Percentiles rank a stretch among this genome's conserved stretches.
Evolutionary conservation across 2,888 invertebrate species (phyloP).

Genomic region (Spisula solida): DNA sequence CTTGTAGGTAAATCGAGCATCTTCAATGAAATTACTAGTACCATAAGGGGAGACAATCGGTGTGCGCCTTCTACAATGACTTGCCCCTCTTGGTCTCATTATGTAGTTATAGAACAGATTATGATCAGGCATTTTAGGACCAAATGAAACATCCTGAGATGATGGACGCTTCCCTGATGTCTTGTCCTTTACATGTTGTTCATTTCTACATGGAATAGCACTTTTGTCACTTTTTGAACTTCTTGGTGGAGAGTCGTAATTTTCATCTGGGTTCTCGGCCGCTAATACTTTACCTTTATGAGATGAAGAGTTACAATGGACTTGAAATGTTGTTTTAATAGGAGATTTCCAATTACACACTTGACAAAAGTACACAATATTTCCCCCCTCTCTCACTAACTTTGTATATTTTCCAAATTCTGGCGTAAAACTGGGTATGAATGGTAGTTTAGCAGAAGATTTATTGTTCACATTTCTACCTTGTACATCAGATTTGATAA

Average conservation of each 20-base stretch:
- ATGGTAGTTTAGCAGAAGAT: slow-evolving; percentile 44
- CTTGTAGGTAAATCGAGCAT: slow-evolving; percentile 43
- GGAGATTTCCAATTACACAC: slow-evolving; percentile 83
- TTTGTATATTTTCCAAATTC: slow-evolving; percentile 83
- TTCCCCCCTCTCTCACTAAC: slow-evolving; percentile 81
- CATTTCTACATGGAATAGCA: background rate
- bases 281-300: slow-evolving; percentile 75
- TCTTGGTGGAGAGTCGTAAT: slow-evolving; percentile 27
- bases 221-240: slow-evolving; percentile 35
- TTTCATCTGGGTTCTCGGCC: slow-evolving; percentile 66
- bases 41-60: slow-evolving; percentile 57
- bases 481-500: slow-evolving; percentile 69
- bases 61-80: slow-evolving; percentile 34
- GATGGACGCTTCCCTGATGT: slow-evolving; percentile 13
- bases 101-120: slow-evolving; percentile 53
- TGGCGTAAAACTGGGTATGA: slow-evolving; percentile 74
- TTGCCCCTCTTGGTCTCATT: slow-evolving; percentile 41
- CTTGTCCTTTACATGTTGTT: background rate
- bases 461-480: slow-evolving; percentile 41
- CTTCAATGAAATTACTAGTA: slow-evolving; percentile 43
- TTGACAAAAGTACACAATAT: slow-evolving; percentile 83
- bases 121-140: slow-evolving; percentile 48
- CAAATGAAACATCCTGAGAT: slow-evolving; percentile 33
- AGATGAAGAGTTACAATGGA: slow-evolving; percentile 74
- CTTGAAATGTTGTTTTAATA: slow-evolving; percentile 78